phyloP scores from a whole-genome alignment of 2,797 vertebrate species.

The Alcedo quadribrachys region DNA sequence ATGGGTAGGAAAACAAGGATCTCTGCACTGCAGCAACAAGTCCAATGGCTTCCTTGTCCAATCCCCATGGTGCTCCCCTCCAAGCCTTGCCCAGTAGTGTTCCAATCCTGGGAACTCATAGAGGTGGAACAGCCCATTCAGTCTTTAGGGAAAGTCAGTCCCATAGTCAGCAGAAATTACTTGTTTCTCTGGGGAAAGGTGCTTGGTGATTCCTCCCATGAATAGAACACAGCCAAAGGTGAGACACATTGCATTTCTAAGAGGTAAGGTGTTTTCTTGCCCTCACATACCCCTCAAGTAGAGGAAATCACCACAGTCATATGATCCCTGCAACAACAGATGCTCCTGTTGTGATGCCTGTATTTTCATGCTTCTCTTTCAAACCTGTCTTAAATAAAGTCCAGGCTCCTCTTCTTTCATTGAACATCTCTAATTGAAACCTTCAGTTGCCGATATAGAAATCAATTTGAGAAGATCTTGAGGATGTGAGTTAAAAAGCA shows the following conservation, averaged over 20 bases:
- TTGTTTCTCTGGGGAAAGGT: neutral
- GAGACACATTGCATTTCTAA: neutral
- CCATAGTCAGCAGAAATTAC: neutral
- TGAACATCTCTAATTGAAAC: neutral
- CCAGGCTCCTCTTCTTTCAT: neutral
- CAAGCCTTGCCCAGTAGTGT: neutral
- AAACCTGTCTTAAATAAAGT: neutral
- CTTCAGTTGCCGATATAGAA: neutral
- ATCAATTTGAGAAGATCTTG: neutral
- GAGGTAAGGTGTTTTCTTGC: neutral
- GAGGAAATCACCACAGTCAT: neutral
- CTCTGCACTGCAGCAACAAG: rapidly evolving
- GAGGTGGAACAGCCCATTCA: neutral
- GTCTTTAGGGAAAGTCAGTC: neutral
- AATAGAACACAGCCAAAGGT: neutral
- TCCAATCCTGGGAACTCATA: neutral
- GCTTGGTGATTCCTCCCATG: neutral
- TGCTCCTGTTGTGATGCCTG: neutral
- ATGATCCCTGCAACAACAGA: neutral
- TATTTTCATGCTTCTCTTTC: neutral
- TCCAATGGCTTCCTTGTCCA: neutral
- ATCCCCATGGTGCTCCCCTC: neutral
- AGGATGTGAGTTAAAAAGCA: neutral
- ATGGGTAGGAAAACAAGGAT: neutral
- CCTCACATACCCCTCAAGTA: neutral